phyloP scores from a whole-genome alignment of 1,140 invertebrate genomes.

The Solenopsis invicta region DNA sequence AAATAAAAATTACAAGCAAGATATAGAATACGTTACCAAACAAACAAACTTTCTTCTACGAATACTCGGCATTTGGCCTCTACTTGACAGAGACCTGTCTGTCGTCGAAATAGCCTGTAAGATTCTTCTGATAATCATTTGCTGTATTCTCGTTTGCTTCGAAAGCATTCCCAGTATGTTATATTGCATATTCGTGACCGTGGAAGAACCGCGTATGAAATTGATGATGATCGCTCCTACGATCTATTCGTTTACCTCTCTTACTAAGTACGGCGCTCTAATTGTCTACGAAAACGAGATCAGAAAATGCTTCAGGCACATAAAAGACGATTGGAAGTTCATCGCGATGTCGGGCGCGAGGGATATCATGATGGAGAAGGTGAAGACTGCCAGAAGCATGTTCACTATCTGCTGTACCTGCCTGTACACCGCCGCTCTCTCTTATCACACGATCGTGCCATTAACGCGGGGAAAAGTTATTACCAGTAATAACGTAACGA shows the following conservation, averaged over 20 bases:
- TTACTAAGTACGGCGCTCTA: conserved; percentile 75
- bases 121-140: conserved; percentile 1
- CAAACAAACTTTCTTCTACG: not conserved
- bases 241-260: conserved; percentile 74
- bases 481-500: conserved; percentile 49
- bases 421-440: conserved; percentile 78
- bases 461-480: conserved; percentile 39
- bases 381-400: conserved; percentile 69
- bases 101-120: not conserved
- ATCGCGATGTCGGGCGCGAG: not conserved
- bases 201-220: conserved; percentile 29
- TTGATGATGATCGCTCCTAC: conserved; percentile 75
- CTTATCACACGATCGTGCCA: conserved; percentile 76
- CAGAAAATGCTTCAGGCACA: conserved; percentile 68
- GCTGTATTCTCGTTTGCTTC: not conserved
- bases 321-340: conserved; percentile 74
- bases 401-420: conserved; percentile 71
- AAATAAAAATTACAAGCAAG: not conserved
- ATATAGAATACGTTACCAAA: not conserved
- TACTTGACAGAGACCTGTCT: not conserved
- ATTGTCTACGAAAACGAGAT: conserved; percentile 69
- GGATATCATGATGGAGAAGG: conserved; percentile 15
- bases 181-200: not conserved
- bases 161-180: not conserved
- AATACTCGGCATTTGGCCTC: conserved; percentile 23